Evolutionary conservation across 2,113 vertebrate species (phyloP).

Genomic region (Sisor rabdophorus): DNA sequence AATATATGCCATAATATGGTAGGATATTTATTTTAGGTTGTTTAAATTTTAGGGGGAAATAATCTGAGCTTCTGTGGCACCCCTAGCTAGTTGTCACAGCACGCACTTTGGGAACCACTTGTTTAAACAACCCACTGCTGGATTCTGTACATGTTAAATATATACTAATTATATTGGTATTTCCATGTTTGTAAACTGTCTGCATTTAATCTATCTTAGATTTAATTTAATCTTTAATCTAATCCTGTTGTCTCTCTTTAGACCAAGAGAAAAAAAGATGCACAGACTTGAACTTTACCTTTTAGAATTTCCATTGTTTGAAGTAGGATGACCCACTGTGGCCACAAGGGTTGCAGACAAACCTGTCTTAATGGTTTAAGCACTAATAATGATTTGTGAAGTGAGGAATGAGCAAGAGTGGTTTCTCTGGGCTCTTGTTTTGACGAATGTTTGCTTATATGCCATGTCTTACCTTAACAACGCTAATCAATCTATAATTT

Average conservation of each 20-base stretch:
- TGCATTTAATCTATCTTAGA: not conserved
- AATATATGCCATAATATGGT: too few relatives aligned
- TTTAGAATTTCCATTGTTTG: slow-evolving; percentile 19
- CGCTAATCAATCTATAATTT: slow-evolving; percentile 48
- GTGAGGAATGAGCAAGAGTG: slow-evolving; percentile 59
- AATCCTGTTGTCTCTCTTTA: not conserved
- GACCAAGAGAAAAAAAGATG: not conserved
- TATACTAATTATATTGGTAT: not conserved
- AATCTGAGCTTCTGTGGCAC: too few relatives aligned
- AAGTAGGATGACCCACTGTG: slow-evolving; percentile 16
- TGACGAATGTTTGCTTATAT: slow-evolving; percentile 52
- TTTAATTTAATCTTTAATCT: too few relatives aligned
- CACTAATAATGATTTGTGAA: slow-evolving; percentile 68
- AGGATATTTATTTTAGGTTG: too few relatives aligned
- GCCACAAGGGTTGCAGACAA: slow-evolving; percentile 39
- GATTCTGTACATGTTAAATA: not conserved
- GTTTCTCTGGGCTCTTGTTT: slow-evolving; percentile 20
- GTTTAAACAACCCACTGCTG: not conserved
- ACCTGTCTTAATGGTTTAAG: slow-evolving; percentile 63
- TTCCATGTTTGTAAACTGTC: not conserved
- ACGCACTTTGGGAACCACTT: too few relatives aligned
- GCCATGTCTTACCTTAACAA: slow-evolving; percentile 57
- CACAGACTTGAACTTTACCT: slow-evolving; percentile 5
- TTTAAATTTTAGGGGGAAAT: too few relatives aligned
- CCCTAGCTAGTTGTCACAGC: too few relatives aligned